A percentile compares a stretch with the other conserved stretches of the same genome.
Evolutionary conservation across 2,888 invertebrate genomes (phyloP).

Genomic region (Dromius quadrimaculatus): DNA sequence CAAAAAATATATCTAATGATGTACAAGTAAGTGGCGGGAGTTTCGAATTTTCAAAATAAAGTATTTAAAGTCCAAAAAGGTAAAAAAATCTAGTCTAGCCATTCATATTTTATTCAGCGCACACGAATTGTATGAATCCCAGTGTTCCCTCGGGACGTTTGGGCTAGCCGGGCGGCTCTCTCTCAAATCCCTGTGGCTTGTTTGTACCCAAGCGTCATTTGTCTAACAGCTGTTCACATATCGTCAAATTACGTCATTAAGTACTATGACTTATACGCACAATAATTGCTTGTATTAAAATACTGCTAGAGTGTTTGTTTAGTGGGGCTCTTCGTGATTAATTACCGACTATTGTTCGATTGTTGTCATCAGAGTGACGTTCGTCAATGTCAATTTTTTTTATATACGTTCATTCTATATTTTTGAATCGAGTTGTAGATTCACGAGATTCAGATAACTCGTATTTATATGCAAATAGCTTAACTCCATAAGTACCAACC

Average conservation of each 20-base stretch:
- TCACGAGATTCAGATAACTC: conserved; percentile 49
- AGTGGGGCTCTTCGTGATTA: no score
- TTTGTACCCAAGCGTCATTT: conserved; percentile 65
- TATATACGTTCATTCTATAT: conserved; percentile 6
- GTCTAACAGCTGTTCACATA: conserved; percentile 69
- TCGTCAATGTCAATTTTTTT: no score
- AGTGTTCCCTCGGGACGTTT: conserved; percentile 57
- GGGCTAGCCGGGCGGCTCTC: background rate
- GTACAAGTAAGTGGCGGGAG: no score
- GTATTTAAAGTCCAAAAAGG: no score
- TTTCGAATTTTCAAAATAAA: no score
- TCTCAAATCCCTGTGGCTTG: conserved; percentile 64
- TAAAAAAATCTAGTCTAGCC: conserved; percentile 7
- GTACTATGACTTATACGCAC: conserved; percentile 58
- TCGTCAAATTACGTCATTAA: conserved; percentile 68
- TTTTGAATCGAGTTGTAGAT: conserved; percentile 35
- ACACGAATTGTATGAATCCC: conserved; percentile 53
- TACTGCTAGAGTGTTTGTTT: no score
- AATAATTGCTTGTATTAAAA: no score
- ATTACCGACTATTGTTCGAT: no score
- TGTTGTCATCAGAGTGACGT: no score
- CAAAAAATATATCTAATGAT: no score
- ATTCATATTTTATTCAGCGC: conserved; percentile 41
- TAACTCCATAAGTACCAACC: conserved; percentile 55
- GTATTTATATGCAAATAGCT: conserved; percentile 56